Percentiles rank a stretch among this genome's conserved stretches.
Evolutionary conservation across 2,888 invertebrate species (phyloP).

Genomic region (Neuroscelio doddi): DNA sequence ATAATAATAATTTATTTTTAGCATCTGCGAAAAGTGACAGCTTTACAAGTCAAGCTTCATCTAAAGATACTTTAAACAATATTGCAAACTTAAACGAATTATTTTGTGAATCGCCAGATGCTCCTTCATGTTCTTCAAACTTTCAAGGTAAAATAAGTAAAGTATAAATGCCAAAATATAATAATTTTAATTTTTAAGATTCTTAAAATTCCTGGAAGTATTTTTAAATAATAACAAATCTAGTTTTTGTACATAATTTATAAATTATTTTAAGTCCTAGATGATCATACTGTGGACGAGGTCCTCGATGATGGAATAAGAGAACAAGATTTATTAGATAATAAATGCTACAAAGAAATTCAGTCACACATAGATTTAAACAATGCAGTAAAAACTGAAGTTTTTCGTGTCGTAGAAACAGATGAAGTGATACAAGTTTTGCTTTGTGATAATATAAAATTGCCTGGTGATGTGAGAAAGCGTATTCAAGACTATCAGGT

Average conservation of each 20-base stretch:
- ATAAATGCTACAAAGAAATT: slow-evolving; percentile 74
- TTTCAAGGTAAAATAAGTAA: slow-evolving; percentile 66
- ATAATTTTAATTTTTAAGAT: too few species aligned
- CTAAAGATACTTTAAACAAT: slow-evolving; percentile 57
- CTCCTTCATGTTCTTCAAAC: slow-evolving; percentile 66
- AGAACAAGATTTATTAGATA: slow-evolving; percentile 73
- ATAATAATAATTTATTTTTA: slow-evolving; percentile 3
- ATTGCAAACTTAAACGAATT: slow-evolving; percentile 60
- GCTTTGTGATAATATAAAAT: slow-evolving; percentile 75
- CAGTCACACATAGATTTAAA: slow-evolving; percentile 71
- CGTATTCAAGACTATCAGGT: slow-evolving; percentile 73
- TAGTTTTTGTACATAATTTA: too few species aligned
- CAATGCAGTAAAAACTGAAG: slow-evolving; percentile 55
- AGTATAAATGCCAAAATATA: too few species aligned
- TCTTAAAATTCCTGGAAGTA: too few species aligned
- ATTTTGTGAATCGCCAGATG: slow-evolving; percentile 66
- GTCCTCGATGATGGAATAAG: slow-evolving; percentile 73
- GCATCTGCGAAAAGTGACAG: slow-evolving; percentile 25
- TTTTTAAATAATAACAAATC: too few species aligned
- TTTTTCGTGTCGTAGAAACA: slow-evolving; percentile 54
- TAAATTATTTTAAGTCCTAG: slow-evolving; percentile 57
- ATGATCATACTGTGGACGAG: slow-evolving; percentile 69
- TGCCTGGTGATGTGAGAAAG: slow-evolving; percentile 75
- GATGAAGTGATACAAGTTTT: slow-evolving; percentile 74
- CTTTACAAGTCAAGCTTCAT: slow-evolving; percentile 37